A percentile compares a stretch with the other conserved stretches of the same genome.
phyloP scores from a whole-genome alignment of 2,888 invertebrate genomes.

The Tiliacea aurago region DNA sequence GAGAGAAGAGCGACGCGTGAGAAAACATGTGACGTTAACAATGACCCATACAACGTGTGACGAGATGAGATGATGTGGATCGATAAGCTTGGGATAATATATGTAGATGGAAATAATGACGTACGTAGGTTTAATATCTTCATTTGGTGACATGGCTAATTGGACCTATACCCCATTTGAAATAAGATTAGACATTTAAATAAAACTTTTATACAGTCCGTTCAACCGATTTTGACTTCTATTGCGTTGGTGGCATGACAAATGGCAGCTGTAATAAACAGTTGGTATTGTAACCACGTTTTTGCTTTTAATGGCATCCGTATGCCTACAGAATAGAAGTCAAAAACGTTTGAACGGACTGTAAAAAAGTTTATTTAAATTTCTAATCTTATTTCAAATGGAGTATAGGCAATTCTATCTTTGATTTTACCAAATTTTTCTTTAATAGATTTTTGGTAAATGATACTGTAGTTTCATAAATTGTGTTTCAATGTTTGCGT shows the following conservation, averaged over 20 bases:
- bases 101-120: constrained; percentile 4
- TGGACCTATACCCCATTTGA: too few species aligned
- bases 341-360: too few species aligned
- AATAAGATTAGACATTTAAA: too few species aligned
- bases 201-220: too few species aligned
- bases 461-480: background rate
- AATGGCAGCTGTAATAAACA: too few species aligned
- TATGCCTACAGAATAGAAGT: too few species aligned
- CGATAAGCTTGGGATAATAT: constrained; percentile 32
- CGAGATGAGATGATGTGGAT: constrained; percentile 47
- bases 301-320: too few species aligned
- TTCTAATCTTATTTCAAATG: too few species aligned
- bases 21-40: constrained; percentile 73
- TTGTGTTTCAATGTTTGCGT: background rate
- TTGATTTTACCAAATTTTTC: background rate
- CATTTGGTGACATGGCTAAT: background rate
- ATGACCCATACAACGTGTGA: constrained; percentile 67
- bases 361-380: too few species aligned
- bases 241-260: too few species aligned
- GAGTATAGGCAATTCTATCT: background rate
- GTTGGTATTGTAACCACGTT: too few species aligned
- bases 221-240: too few species aligned
- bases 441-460: background rate
- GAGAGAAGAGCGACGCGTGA: constrained; percentile 76
- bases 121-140: background rate